phyloP scores from a whole-genome alignment of 1,140 invertebrate species.

The Piezodorus guildinii region DNA sequence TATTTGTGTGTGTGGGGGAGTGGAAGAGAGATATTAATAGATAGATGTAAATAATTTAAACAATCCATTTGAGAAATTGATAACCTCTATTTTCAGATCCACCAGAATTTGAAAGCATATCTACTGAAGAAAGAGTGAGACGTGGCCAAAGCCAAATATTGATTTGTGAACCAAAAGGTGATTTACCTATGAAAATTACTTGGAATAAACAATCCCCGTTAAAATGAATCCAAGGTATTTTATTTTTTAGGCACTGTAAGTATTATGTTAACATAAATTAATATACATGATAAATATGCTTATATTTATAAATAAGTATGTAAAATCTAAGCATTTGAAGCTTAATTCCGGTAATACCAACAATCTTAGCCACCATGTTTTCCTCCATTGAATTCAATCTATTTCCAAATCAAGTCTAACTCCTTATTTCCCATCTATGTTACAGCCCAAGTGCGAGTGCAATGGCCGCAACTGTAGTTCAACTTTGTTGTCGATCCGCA shows the following conservation, averaged over 20 bases:
- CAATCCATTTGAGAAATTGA: neutral
- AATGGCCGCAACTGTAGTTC: too few species aligned
- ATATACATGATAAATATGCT: too few species aligned
- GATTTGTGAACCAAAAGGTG: conserved; percentile 47
- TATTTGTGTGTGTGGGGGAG: neutral
- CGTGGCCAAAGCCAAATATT: conserved; percentile 40
- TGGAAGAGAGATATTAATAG: neutral
- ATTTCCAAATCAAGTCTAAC: too few species aligned
- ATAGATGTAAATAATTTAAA: neutral
- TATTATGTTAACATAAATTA: too few species aligned
- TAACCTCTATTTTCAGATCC: conserved; percentile 32
- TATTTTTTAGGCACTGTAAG: conserved; percentile 22
- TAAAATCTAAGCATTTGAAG: too few species aligned
- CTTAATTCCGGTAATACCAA: too few species aligned
- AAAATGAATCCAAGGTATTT: conserved; percentile 35
- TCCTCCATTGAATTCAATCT: too few species aligned
- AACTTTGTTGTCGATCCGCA: too few species aligned
- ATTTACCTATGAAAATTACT: conserved; percentile 45
- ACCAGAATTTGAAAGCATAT: conserved; percentile 36
- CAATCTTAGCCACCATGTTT: too few species aligned
- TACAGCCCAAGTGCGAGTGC: too few species aligned
- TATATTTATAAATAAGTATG: too few species aligned
- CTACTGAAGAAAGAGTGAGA: conserved; percentile 37
- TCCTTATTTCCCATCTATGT: too few species aligned
- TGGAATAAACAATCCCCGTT: conserved; percentile 42